Base-by-base conservation (phyloP, 2,797 vertebrate species). In the Myripristis murdjan region DNA sequence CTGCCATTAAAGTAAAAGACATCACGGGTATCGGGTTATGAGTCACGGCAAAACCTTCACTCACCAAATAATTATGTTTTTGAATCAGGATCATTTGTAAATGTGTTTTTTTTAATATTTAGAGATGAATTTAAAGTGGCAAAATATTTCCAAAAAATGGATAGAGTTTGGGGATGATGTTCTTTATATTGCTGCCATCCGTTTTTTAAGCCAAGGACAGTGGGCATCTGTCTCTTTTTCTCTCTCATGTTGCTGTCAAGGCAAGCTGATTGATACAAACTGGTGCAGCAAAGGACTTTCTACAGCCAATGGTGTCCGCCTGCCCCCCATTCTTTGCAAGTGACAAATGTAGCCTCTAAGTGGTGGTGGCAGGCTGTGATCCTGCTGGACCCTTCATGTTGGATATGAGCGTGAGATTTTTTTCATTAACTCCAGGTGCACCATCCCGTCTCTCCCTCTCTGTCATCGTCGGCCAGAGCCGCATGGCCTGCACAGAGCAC, bases 391-490 rank as follows among this genome's bases (percentile, higher is more conserved):
- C 83, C 79, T 76, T 84, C 79, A 70, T 81, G 77, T 79, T 87
- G 52, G 46, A 28, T 83, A 75, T 56, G 43, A 75, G 75, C 20
- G 49, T 73, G 61, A 22, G 3, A 71, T 69, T 79, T 80, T 73
- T 79, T 84, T 86, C 74, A 83, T 90, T 85, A 86, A 86, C 81
- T 91, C 78, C 86, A 87, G 83, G 84, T 88, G 75, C 46, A 10
- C 55, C 62, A 0, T 69, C 56, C 64, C 70, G 53, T 81, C 78
- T 60, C 20, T 6, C 22, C 39, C 49, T 15, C 24, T 46, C 55
- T 67, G 65, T 75, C 82, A 70, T 78, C 46, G 2, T 24, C 12
- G 64, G 65, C 64, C 64, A 16, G 66, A 73, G 41, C 10, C 4
- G 26, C 49, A 14, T 12, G 15, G 44, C 58, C 48, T 56, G 7